Base-by-base conservation (phyloP, 2,797 vertebrate species). In the Choloepus didactylus region DNA sequence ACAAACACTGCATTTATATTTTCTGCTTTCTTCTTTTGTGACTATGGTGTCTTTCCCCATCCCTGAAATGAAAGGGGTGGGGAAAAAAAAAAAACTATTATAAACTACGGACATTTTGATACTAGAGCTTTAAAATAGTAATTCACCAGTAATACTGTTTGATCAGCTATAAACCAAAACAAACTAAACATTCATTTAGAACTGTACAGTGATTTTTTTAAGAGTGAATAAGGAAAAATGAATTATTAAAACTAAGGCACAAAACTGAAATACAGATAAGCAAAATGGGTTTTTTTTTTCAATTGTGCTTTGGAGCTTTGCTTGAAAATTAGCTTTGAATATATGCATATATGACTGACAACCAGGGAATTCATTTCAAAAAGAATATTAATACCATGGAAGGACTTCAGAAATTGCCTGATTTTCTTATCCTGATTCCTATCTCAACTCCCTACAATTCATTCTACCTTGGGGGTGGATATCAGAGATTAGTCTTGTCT, bases 11-110 rank as follows among this genome's bases (percentile, higher is more conserved):
- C 10, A 31, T 62, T 91, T 60, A 97, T 79, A 93, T 59, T n/a
- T 81, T 96, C 83, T 98, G 98, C 97, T 99, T 99, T 98, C 98
- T 99, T 99, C 97, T 99, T 99, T 98, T 99, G 86, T 98, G 98
- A 93, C 98, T 98, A 62, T 98, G 98, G 83, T 98, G 98, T 93
- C 98, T 98, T 38, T 99, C 98, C n/a, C 99, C 99, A 81, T 99
- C 98, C 97, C 99, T 99, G 97, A 95, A 98, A 98, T 3, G 94
- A 93, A 88, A 84, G 44, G 5, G 38, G 12, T 77, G 80, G 3
- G 35, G 38, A 51, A 51, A 60, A 85, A 7, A 44, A 56, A 62
- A 90, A 95, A 81, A 76, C 5, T 31, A 76, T 86, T 94, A 88
- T 56, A 93, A 93, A 90, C 69, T 11, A 87, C 29, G 29, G 18